Percentiles rank a stretch among this genome's conserved stretches.
These are phyloP conservation scores for Micromussa lordhowensis DNA, from an alignment of 92 coral and sea anemone genomes.

Conservation along the genomic window DNA sequence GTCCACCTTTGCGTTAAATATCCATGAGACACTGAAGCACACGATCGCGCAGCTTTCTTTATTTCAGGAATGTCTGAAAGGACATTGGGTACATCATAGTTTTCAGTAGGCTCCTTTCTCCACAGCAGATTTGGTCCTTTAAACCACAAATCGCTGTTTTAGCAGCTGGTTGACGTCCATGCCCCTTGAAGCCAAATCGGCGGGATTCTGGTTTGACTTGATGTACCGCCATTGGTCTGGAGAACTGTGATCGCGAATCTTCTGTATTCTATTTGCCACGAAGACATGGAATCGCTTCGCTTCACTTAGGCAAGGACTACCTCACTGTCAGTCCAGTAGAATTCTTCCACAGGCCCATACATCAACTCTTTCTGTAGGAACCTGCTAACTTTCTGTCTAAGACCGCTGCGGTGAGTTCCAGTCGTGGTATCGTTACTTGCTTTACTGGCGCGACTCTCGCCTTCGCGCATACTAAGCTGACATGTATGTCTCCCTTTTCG, in stretches of 20 bases:
- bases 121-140: constrained; percentile 53
- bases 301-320: constrained; percentile 56
- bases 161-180: constrained; percentile 22
- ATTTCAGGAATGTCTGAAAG: constrained; percentile 35
- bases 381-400: too few relatives aligned
- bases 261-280: constrained; percentile 58
- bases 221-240: constrained; percentile 57
- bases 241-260: constrained; percentile 34
- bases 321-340: constrained; percentile 54
- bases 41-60: constrained; percentile 29
- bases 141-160: constrained; percentile 25
- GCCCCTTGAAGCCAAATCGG: constrained; percentile 58
- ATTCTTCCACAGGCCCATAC: constrained; percentile 18
- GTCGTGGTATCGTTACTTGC: too few relatives aligned
- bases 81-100: not conserved
- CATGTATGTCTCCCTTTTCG: too few relatives aligned
- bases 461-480: too few relatives aligned
- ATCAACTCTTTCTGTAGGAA: too few relatives aligned
- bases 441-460: too few relatives aligned
- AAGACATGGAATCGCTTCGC: constrained; percentile 47
- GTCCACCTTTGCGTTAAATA: too few relatives aligned
- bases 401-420: too few relatives aligned
- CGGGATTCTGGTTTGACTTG: constrained; percentile 41
- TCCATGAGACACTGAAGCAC: too few relatives aligned
- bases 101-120: constrained; percentile 17